Evolutionary conservation across 2,888 invertebrate species (phyloP).

Genomic region (Eueremaeus valkanovi): DNA sequence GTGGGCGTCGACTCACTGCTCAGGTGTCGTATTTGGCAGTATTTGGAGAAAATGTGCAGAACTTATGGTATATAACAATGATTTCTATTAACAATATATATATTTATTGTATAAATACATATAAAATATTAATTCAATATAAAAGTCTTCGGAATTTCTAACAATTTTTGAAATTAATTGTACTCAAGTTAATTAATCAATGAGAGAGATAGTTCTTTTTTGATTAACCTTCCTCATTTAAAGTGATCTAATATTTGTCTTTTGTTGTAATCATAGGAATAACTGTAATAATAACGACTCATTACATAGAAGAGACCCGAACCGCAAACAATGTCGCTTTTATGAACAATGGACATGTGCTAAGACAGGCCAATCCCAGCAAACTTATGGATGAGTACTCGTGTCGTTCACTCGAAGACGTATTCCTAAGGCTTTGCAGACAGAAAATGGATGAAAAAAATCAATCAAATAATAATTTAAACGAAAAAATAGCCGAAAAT

Average conservation of each 20-base stretch:
- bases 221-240: background rate
- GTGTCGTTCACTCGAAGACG: slow-evolving; percentile 67
- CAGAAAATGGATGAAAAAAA: slow-evolving; percentile 43
- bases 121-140: no score
- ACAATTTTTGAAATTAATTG: no score
- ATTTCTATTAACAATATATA: background rate
- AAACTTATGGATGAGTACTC: slow-evolving; percentile 47
- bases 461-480: slow-evolving; percentile 47
- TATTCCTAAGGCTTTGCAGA: slow-evolving; percentile 72
- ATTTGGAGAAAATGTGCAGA: slow-evolving; percentile 81
- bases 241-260: background rate
- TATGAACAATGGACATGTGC: slow-evolving; percentile 51
- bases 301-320: slow-evolving; percentile 87
- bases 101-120: background rate
- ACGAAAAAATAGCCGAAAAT: no score
- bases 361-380: slow-evolving; percentile 51
- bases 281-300: slow-evolving; percentile 89
- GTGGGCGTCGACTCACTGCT: no score
- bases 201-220: background rate
- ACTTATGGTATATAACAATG: slow-evolving; percentile 57
- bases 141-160: no score
- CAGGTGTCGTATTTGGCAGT: slow-evolving; percentile 78
- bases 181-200: no score
- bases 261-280: slow-evolving; percentile 59
- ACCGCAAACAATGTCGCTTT: slow-evolving; percentile 51